Percentiles rank a stretch among this genome's conserved stretches.
Evolutionary conservation across 2,888 invertebrate genomes (phyloP).

Genomic region (Anticlea derivata): DNA sequence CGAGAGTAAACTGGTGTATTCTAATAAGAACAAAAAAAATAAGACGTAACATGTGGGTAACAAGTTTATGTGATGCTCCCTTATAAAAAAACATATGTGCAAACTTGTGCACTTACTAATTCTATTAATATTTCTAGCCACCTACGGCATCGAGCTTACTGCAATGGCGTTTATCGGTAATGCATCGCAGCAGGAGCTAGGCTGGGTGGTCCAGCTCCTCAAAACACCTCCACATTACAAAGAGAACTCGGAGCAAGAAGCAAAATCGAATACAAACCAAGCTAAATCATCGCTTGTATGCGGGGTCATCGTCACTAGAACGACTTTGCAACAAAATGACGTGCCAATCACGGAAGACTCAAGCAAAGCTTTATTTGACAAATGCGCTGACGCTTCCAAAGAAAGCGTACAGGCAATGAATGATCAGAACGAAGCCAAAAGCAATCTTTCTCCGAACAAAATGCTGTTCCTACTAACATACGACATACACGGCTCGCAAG

Average conservation of each 20-base stretch:
- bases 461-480: slow-evolving; percentile 87
- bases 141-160: slow-evolving; percentile 70
- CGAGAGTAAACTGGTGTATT: too few species aligned
- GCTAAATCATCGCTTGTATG: slow-evolving; percentile 72
- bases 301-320: slow-evolving; percentile 68
- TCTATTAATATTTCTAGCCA: slow-evolving; percentile 48
- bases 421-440: slow-evolving; percentile 89
- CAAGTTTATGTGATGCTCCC: too few species aligned
- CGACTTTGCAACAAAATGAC: slow-evolving; percentile 39
- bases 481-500: slow-evolving; percentile 86
- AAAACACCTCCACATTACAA: slow-evolving; percentile 47
- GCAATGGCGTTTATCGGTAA: slow-evolving; percentile 77
- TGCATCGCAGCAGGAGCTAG: slow-evolving; percentile 61
- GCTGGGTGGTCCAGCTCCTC: slow-evolving; percentile 18
- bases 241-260: slow-evolving; percentile 66
- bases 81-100: too few species aligned
- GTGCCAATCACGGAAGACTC: slow-evolving; percentile 67
- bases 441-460: slow-evolving; percentile 63
- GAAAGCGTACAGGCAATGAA: slow-evolving; percentile 89
- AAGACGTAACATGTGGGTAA: too few species aligned
- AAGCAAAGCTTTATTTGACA: slow-evolving; percentile 72
- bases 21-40: too few species aligned
- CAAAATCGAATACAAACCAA: slow-evolving; percentile 54
- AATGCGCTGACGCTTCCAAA: slow-evolving; percentile 62
- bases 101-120: too few species aligned